Evolutionary conservation across 2,888 invertebrate species (phyloP).

Genomic region (Calameuta idolon): DNA sequence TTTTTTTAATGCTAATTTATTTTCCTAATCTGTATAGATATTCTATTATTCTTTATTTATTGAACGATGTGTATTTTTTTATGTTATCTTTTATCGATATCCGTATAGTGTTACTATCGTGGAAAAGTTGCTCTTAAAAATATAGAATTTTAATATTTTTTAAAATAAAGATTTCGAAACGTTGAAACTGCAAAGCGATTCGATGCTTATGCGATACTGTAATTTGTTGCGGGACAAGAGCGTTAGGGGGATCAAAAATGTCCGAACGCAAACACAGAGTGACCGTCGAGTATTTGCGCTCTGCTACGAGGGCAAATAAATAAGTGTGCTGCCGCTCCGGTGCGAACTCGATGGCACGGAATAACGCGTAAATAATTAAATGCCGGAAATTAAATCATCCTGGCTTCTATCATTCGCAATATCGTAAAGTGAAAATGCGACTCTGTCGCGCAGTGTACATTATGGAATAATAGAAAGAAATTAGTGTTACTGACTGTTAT

Average conservation of each 20-base stretch:
- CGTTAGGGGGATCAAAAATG: neutral
- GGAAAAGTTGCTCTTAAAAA: too few relatives aligned
- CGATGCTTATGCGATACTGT: neutral
- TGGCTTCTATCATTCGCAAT: neutral
- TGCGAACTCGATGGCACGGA: constrained; percentile 5
- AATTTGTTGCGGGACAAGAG: neutral
- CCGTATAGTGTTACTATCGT: neutral
- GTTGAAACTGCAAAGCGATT: neutral
- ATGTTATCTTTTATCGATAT: neutral
- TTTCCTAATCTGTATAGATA: neutral
- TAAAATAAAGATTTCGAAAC: neutral
- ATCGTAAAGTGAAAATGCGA: neutral
- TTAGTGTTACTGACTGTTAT: neutral
- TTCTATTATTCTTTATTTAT: neutral
- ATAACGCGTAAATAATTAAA: constrained; percentile 11
- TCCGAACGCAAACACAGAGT: neutral
- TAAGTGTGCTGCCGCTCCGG: neutral
- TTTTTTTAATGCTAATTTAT: neutral
- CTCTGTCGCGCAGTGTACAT: neutral
- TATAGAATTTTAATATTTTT: neutral
- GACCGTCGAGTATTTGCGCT: neutral
- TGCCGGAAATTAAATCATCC: constrained; percentile 16
- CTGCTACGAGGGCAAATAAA: constrained; percentile 1
- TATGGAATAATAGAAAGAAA: neutral
- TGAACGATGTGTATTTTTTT: neutral